A percentile compares a stretch with the other conserved stretches of the same genome.
These are phyloP conservation scores for Megalops cyprinoides DNA, from an alignment of 2,797 vertebrate species.

Conservation along the genomic window DNA sequence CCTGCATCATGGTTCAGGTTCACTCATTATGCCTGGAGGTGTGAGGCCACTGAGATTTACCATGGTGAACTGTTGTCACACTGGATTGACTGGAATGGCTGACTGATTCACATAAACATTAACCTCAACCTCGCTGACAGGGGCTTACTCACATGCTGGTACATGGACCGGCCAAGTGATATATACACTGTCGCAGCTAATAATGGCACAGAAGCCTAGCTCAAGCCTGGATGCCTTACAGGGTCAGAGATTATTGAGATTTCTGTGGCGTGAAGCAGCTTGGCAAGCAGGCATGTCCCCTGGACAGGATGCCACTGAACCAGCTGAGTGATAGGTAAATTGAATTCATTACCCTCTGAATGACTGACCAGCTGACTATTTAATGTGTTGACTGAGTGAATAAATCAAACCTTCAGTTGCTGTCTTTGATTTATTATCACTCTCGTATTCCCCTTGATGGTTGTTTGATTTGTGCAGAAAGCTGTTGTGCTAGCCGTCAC, in stretches of 20 bases:
- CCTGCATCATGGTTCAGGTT: background rate
- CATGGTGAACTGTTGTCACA: background rate
- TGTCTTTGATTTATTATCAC: background rate
- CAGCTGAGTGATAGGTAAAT: background rate
- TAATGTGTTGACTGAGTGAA: too few relatives aligned
- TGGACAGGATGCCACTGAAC: background rate
- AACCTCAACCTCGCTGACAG: background rate
- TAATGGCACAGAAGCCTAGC: background rate
- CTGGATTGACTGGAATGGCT: background rate
- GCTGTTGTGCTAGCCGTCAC: background rate
- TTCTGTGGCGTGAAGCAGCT: background rate
- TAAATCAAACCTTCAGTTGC: background rate
- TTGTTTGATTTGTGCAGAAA: background rate
- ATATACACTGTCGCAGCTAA: background rate
- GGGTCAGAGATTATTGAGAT: slow-evolving; percentile 15
- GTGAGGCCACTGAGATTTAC: background rate
- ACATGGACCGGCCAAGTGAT: background rate
- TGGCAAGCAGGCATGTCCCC: background rate
- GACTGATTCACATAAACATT: slow-evolving; percentile 21
- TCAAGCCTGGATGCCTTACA: background rate
- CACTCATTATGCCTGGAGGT: background rate
- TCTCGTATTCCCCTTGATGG: background rate
- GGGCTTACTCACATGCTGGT: background rate
- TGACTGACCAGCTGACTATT: background rate
- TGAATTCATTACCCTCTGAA: background rate